These are phyloP conservation scores for Acleris cristana DNA, from an alignment of 2,888 invertebrate genomes.

Conservation along the genomic window DNA sequence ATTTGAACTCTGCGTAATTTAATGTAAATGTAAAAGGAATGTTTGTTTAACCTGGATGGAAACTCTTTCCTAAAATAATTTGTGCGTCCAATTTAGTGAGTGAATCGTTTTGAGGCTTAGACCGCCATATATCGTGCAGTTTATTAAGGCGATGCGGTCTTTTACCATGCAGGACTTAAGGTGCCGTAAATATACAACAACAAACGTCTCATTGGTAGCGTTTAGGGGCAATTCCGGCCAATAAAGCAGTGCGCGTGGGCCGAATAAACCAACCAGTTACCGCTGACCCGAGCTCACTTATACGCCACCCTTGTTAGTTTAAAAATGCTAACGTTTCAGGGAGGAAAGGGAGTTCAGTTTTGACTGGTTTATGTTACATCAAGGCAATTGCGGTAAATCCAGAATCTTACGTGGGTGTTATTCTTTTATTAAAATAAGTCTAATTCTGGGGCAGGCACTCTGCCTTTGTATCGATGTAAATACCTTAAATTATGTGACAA, in stretches of 20 bases:
- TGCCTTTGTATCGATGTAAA: conserved; percentile 41
- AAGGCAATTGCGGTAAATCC: conserved; percentile 65
- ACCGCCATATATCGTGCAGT: conserved; percentile 65
- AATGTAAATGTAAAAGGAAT: conserved; percentile 19
- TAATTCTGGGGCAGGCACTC: conserved; percentile 38
- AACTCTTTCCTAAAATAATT: conserved; percentile 27
- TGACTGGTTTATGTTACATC: conserved; percentile 52
- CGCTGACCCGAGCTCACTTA: conserved; percentile 51
- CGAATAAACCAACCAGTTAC: conserved; percentile 60
- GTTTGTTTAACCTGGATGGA: conserved; percentile 20
- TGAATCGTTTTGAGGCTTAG: conserved; percentile 37
- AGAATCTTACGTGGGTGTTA: conserved; percentile 44
- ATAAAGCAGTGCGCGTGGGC: conserved; percentile 79
- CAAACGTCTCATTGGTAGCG: conserved; percentile 80
- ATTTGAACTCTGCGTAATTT: conserved; percentile 16
- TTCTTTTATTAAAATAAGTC: conserved; percentile 44
- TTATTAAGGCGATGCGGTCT: conserved; percentile 64
- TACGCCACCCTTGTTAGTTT: conserved; percentile 41
- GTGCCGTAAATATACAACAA: conserved; percentile 78
- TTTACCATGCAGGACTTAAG: conserved; percentile 62
- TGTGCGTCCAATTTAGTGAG: conserved; percentile 23
- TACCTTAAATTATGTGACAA: conserved; percentile 40
- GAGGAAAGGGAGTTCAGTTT: conserved; percentile 44
- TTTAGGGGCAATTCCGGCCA: conserved; percentile 81
- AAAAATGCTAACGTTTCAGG: conserved; percentile 28